Evolutionary conservation across 2,113 vertebrate species (phyloP).

Genomic region (Erpornis zantholeuca): DNA sequence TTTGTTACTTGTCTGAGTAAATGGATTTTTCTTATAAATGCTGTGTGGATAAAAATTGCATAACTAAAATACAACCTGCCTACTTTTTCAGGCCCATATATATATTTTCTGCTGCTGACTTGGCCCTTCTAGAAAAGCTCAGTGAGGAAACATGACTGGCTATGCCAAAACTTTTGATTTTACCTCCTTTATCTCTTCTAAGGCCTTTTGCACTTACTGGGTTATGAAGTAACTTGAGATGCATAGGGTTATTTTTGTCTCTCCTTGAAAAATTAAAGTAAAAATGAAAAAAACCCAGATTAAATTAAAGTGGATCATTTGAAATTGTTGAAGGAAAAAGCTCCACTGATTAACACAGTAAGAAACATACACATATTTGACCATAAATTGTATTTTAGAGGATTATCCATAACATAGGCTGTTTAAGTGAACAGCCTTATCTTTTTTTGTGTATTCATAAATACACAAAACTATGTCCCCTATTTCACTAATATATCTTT

Average conservation of each 20-base stretch:
- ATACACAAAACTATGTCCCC: not conserved
- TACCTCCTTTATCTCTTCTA: not conserved
- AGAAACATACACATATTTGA: not conserved
- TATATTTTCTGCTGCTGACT: not conserved
- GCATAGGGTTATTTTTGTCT: not conserved
- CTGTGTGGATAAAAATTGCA: not conserved
- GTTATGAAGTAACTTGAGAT: not conserved
- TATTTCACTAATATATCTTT: not conserved
- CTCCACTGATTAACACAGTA: not conserved
- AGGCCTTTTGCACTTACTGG: not conserved
- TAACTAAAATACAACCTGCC: not conserved
- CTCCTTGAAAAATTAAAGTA: not conserved
- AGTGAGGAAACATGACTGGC: not conserved
- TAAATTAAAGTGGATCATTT: not conserved
- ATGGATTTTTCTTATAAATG: not conserved
- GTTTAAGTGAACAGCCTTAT: not conserved
- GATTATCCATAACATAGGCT: not conserved
- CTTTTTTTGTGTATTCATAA: not conserved
- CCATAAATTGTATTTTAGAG: not conserved
- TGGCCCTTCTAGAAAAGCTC: not conserved
- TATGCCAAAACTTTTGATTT: not conserved
- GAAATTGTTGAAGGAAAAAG: not conserved
- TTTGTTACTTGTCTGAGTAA: not conserved
- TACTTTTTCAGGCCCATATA: not conserved
- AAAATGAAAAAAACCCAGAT: not conserved